These are phyloP conservation scores for Trichomalopsis sarcophagae DNA, from an alignment of 1,140 invertebrate genomes.

Conservation along the genomic window DNA sequence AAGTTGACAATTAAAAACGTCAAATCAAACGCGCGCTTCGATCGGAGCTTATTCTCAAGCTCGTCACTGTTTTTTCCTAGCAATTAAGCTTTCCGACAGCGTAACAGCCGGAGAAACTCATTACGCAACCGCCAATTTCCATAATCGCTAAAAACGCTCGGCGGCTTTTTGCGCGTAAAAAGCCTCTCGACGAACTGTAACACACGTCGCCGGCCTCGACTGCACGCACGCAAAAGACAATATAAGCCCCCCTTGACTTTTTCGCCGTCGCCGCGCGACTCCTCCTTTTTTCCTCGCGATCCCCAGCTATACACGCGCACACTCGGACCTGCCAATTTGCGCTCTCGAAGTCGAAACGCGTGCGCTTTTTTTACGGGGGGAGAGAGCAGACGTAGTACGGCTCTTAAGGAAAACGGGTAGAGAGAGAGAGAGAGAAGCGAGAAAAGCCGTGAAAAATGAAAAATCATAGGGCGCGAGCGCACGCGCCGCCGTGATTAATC, in stretches of 20 bases:
- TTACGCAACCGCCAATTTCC: background rate
- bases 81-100: background rate
- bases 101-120: background rate
- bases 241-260: background rate
- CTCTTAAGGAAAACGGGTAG: background rate
- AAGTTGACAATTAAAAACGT: too few relatives aligned
- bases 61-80: too few relatives aligned
- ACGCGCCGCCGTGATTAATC: conserved; percentile 19
- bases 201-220: background rate
- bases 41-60: background rate
- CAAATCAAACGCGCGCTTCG: too few relatives aligned
- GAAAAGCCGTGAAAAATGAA: background rate
- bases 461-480: background rate
- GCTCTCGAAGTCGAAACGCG: background rate
- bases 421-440: background rate
- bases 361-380: background rate
- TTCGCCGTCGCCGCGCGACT: background rate
- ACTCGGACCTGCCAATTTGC: conserved; percentile 5
- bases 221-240: background rate
- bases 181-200: background rate
- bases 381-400: too few relatives aligned
- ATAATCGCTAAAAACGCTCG: background rate
- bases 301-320: background rate
- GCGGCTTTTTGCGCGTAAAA: background rate
- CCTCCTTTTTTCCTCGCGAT: background rate